These are phyloP conservation scores for Oikopleura dioica DNA, from an alignment of 23 tunicate genomes.

Conservation along the genomic window DNA sequence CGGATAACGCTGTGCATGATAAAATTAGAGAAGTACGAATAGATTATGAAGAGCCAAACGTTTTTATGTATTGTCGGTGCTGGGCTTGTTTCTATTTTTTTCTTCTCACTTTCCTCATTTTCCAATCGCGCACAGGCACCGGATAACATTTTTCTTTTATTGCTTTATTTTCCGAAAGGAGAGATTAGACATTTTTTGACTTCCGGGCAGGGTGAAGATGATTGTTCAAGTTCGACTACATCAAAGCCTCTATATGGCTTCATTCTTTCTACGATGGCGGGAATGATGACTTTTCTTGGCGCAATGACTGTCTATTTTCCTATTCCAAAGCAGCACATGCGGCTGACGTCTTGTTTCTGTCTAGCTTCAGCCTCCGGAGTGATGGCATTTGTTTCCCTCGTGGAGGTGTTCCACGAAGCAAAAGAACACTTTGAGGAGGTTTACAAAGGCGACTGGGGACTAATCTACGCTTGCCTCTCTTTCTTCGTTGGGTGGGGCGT, in stretches of 20 bases:
- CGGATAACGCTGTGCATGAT: too few species aligned
- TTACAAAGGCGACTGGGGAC: not conserved
- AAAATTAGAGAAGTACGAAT: too few species aligned
- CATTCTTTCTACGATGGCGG: not conserved
- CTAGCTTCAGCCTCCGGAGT: not conserved
- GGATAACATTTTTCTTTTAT: too few species aligned
- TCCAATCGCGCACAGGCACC: too few species aligned
- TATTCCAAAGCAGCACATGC: not conserved
- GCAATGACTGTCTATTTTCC: not conserved
- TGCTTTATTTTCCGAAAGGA: too few species aligned
- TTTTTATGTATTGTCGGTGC: too few species aligned
- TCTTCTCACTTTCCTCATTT: too few species aligned
- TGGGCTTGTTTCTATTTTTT: too few species aligned
- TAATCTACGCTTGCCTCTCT: not conserved
- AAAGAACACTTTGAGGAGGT: not conserved
- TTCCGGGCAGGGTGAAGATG: too few species aligned
- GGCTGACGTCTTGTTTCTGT: not conserved
- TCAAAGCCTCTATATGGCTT: slow-evolving; percentile 11
- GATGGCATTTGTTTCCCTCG: not conserved
- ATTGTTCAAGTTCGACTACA: too few species aligned
- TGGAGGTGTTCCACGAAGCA: not conserved
- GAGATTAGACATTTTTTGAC: too few species aligned
- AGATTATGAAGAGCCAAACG: too few species aligned
- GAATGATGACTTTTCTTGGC: slow-evolving; percentile 3
- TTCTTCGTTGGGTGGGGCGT: not conserved